These are phyloP conservation scores for Chalcosyrphus nemorum DNA, from an alignment of 2,888 invertebrate species.

Conservation along the genomic window DNA sequence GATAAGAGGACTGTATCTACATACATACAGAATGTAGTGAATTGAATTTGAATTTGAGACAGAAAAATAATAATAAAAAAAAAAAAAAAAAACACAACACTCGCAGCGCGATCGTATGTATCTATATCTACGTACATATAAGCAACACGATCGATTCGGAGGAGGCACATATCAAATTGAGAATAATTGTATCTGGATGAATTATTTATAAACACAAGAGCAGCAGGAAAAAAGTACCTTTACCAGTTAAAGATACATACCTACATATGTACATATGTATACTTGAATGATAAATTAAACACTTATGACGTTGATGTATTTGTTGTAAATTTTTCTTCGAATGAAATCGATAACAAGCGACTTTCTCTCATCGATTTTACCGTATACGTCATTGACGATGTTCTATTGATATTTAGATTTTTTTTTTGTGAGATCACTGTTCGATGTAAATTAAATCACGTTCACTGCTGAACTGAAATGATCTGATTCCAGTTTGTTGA, in stretches of 20 bases:
- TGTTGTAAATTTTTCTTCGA: slow-evolving; percentile 18
- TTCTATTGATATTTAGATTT: slow-evolving; percentile 19
- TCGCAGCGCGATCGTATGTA: background rate
- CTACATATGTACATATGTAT: too few species aligned
- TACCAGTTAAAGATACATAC: slow-evolving; percentile 42
- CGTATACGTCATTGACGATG: slow-evolving; percentile 21
- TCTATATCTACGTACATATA: background rate
- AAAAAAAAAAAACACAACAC: slow-evolving; percentile 13
- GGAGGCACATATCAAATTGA: slow-evolving; percentile 63
- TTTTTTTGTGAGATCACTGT: slow-evolving; percentile 19
- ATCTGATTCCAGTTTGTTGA: slow-evolving; percentile 15
- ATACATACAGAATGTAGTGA: slow-evolving; percentile 45
- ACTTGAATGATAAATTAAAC: slow-evolving; percentile 51
- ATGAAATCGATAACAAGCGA: slow-evolving; percentile 37
- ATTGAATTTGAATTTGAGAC: slow-evolving; percentile 65
- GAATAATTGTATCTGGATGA: slow-evolving; percentile 68
- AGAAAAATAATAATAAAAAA: slow-evolving; percentile 17
- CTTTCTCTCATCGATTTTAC: slow-evolving; percentile 43
- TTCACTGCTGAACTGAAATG: slow-evolving; percentile 31
- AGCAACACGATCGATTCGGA: slow-evolving; percentile 46
- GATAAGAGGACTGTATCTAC: slow-evolving; percentile 51
- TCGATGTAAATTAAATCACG: slow-evolving; percentile 50
- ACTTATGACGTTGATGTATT: slow-evolving; percentile 59
- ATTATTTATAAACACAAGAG: slow-evolving; percentile 68
- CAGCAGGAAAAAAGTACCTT: slow-evolving; percentile 37